Base-by-base conservation (phyloP, 2,797 vertebrate genomes). In the Anas bahamensis region DNA sequence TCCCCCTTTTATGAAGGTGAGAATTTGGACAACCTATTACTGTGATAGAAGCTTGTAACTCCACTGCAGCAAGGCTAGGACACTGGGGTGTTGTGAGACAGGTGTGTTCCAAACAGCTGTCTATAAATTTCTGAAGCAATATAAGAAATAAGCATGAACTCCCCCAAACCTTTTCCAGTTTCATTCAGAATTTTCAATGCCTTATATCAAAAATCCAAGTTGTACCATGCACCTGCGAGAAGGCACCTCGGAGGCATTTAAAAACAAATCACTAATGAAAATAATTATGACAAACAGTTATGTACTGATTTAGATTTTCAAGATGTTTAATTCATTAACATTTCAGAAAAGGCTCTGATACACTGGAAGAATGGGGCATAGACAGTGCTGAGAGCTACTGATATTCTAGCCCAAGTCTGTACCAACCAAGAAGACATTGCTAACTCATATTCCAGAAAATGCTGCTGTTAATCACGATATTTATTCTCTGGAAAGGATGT, bases 241-340 rank as follows among this genome's bases (percentile, higher is more conserved):
- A 90, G 60, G 22, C 21, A 28, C 48, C 83, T 93, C 35, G n/a
- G 48, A 89, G 22, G 11, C 56, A 55, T 68, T 93, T 84, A 72
- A 86, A 94, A 90, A 72, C 31, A 60, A 59, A 82, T 56, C 41
- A 60, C 14, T 86, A 86, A 70, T 71, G 48, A 81, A 89, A 94
- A 90, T 77, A 87, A 93, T 83, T 80, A 85, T 35, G 29, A 56
- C 56, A 69, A 70, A 76, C 44, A 71, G 76, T 37, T 65, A 79
- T 16, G 19, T 39, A 8, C 31, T 73, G 77, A 46, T 72, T 88
- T 86, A 73, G 60, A 86, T 82, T 79, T 90, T 89, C 46, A 59
- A 74, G 50, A 84, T 46, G 35, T 68, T 89, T 83, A 57, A 79
- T 92, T 90, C 56, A 78, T 95, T 57, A 88, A 44, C 1, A 0